Evolutionary conservation across 53 echinoderm and acorn worm genomes (phyloP), one percentile per base, ranked within the genome.

Genomic region (Crossaster papposus): DNA sequence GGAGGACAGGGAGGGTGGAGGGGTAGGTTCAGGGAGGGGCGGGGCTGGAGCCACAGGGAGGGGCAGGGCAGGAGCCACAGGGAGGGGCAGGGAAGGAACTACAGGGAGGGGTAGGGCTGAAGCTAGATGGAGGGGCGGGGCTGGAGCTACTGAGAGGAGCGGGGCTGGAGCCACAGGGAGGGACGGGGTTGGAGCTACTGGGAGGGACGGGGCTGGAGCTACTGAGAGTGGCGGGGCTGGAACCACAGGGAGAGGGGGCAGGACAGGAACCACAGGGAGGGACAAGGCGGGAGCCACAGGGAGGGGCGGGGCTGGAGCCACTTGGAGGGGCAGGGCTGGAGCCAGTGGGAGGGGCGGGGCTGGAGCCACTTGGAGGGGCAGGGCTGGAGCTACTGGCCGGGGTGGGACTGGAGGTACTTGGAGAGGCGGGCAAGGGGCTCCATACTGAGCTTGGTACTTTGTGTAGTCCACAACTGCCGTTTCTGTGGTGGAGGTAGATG

Each of bases 1-100:
- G 86, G 34, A 54, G 83, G 18, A 36, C 30, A 82, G 75, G 88
- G 90, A 76, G 44, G 82, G 63, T 81, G 83, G 80, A 23, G 82
- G 81, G 8, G 65, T 64, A 29, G 89, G 81, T 65, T 51, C 72
- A 0, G 81, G 81, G 17, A 89, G 74, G 36, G 88, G 2, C 9
- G 89, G 82, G 36, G 81, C 78, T 36, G 89, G 37, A 33, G 80
- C 30, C 6, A 65, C 72, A 0, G 81, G 81, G 17, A 89, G 74
- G 36, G 88, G 2, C 9, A 82, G 82, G 36, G 81, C 78, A 23
- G 89, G 37, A 33, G 80, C 30, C 6, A 65, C 72, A 0, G 81
- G 81, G 17, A 89, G 74, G 36, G 88, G 2, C 9, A 82, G 82
- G 36, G 81, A 65, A 23, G 89, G 37, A 33, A 70, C 30, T 6